phyloP scores from a whole-genome alignment of 2,113 vertebrate species.

The Oryzias woworae region DNA sequence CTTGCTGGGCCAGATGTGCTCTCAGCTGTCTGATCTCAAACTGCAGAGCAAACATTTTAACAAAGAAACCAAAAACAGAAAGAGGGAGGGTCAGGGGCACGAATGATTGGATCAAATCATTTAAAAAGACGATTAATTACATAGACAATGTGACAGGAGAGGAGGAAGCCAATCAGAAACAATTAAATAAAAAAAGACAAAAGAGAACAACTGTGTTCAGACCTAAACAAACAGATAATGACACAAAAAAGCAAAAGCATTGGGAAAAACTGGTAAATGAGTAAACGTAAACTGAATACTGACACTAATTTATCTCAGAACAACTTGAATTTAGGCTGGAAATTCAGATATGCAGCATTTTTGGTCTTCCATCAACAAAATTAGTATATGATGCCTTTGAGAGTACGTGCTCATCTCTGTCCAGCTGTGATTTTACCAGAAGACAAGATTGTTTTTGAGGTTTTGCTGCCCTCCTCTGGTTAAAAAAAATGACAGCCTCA shows the following conservation, averaged over 20 bases:
- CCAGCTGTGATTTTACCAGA: neutral
- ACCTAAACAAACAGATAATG: neutral
- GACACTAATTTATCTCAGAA: too few relatives aligned
- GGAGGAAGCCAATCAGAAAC: neutral
- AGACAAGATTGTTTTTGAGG: slow-evolving; percentile 27
- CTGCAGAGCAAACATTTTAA: slow-evolving; percentile 61
- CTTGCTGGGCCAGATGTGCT: slow-evolving; percentile 96
- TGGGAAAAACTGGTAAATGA: neutral
- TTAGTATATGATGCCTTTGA: too few relatives aligned
- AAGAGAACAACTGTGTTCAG: neutral
- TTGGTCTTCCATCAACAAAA: too few relatives aligned
- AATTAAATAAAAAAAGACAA: neutral
- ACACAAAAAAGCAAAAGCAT: neutral
- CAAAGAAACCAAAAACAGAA: slow-evolving; percentile 11
- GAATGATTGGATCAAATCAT: slow-evolving; percentile 7
- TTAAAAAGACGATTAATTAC: neutral
- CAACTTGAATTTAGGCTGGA: too few relatives aligned
- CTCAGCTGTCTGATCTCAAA: slow-evolving; percentile 97
- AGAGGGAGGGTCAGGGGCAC: neutral
- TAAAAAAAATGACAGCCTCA: slow-evolving; percentile 6
- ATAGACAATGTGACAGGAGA: neutral
- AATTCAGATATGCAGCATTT: too few relatives aligned
- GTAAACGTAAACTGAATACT: neutral
- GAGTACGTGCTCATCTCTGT: slow-evolving; percentile 11
- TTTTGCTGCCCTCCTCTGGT: slow-evolving; percentile 68